phyloP scores from a whole-genome alignment of 2,113 vertebrate genomes.

The Ammodramus savannarum region DNA sequence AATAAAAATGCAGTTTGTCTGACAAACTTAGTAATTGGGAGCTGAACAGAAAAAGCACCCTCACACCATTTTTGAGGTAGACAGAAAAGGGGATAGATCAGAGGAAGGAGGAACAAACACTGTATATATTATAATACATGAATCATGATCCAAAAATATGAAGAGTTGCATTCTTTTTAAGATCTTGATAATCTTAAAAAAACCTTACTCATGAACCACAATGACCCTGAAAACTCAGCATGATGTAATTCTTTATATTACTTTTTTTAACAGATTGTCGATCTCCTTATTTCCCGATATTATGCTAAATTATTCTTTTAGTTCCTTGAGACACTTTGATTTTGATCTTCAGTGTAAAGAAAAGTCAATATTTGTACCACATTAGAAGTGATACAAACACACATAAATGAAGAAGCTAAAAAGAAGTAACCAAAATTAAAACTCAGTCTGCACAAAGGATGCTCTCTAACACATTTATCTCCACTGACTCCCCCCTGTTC shows the following conservation, averaged over 20 bases:
- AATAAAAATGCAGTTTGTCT: background rate
- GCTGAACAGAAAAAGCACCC: background rate
- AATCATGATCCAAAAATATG: background rate
- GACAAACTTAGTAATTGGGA: background rate
- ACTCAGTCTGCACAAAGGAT: background rate
- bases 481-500: background rate
- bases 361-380: constrained; percentile 1
- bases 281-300: constrained; percentile 24
- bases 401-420: background rate
- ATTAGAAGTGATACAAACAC: background rate
- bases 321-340: constrained; percentile 6
- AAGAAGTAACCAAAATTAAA: background rate
- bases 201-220: background rate
- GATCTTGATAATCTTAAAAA: background rate
- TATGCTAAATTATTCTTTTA: constrained; percentile 5
- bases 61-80: background rate
- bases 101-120: background rate
- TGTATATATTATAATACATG: background rate
- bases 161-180: background rate
- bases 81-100: background rate
- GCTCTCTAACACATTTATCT: background rate
- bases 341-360: background rate
- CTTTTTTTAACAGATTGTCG: background rate
- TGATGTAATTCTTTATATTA: background rate
- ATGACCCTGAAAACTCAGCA: background rate